A percentile compares a stretch with the other conserved stretches of the same genome.
Conservation (phyloP, 2,797 vertebrate genomes). For the Otolemur crassicaudatus region DNA sequence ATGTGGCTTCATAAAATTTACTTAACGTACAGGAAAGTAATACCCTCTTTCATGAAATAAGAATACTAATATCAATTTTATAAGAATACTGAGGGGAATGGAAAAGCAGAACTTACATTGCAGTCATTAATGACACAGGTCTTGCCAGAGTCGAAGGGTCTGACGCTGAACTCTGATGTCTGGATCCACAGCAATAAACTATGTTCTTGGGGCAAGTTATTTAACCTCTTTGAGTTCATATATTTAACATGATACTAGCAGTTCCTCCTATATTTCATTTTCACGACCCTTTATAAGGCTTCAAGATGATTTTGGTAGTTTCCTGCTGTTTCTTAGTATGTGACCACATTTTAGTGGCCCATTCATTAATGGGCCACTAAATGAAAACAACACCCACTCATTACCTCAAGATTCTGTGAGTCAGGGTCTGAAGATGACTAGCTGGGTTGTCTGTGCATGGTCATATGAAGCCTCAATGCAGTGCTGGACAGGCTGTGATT, state of each 20-base stretch:
- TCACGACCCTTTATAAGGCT: not conserved
- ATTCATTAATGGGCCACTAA: no score
- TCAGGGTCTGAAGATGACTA: not conserved
- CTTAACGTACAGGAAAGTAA: not conserved
- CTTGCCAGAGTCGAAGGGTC: not conserved
- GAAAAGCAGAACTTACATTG: not conserved
- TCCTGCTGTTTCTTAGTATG: not conserved
- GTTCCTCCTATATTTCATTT: not conserved
- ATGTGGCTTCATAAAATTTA: not conserved
- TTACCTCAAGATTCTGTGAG: not conserved
- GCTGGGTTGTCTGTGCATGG: not conserved
- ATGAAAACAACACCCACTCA: not conserved
- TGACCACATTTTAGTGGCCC: not conserved
- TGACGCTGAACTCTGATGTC: not conserved
- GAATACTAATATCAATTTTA: not conserved
- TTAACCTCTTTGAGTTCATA: not conserved
- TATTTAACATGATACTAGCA: not conserved
- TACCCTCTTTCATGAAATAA: not conserved
- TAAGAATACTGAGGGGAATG: not conserved
- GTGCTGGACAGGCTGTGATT: fast-evolving
- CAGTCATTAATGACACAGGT: not conserved
- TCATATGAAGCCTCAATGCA: not conserved
- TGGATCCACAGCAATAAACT: not conserved
- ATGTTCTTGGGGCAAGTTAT: not conserved
- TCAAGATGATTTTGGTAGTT: not conserved